Conservation (phyloP, 2,797 vertebrate species). For the Heliangelus exortis region DNA sequence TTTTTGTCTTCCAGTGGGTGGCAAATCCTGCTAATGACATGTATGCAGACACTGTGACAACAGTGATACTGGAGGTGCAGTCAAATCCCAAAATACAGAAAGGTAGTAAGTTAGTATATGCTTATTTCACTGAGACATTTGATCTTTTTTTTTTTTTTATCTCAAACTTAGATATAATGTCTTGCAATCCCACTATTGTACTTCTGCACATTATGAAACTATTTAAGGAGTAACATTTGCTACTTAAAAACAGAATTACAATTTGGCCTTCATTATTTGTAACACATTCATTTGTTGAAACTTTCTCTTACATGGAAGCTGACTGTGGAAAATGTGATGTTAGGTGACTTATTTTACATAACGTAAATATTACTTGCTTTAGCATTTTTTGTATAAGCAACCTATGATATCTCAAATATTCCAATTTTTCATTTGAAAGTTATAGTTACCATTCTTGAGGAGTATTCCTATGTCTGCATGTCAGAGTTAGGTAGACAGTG, state of each 20-base stretch:
- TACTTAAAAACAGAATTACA: background rate
- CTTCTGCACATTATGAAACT: background rate
- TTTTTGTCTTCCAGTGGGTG: conserved; percentile 83
- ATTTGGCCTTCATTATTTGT: background rate
- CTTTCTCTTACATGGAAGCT: background rate
- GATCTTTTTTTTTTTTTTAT: background rate
- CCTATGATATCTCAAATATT: background rate
- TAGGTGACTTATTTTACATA: background rate
- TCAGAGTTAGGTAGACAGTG: background rate
- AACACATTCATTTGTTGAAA: background rate
- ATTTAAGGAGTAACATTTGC: background rate
- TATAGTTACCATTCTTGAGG: background rate
- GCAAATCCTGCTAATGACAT: conserved; percentile 96
- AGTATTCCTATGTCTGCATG: background rate
- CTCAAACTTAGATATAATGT: background rate
- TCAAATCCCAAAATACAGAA: conserved; percentile 95
- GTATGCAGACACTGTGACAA: conserved; percentile 94
- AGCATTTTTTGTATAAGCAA: background rate
- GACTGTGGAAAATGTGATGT: background rate
- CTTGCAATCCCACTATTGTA: background rate
- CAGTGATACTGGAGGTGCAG: conserved; percentile 93
- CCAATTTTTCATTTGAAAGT: background rate
- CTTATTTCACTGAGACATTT: background rate
- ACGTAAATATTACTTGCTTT: background rate
- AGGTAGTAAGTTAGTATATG: conserved; percentile 71